Conservation (phyloP, 1,140 invertebrate species). For the Temnothorax longispinosus region DNA sequence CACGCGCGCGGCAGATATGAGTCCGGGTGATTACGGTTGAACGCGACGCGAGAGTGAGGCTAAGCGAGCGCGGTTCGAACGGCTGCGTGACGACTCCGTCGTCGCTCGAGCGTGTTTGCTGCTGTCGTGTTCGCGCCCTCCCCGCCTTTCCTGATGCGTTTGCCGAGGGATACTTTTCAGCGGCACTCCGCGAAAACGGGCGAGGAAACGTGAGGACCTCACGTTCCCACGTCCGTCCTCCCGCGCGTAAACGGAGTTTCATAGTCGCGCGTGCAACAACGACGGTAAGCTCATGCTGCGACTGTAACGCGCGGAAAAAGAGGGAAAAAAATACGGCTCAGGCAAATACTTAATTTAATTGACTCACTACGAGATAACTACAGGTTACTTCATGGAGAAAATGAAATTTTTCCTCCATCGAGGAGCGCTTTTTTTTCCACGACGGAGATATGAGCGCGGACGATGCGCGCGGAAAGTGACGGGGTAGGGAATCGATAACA, state of each 20-base stretch:
- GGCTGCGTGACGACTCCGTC: constrained; percentile 2
- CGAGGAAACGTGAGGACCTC: background rate
- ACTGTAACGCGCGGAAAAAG: background rate
- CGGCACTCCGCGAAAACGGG: background rate
- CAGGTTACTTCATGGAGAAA: constrained; percentile 26
- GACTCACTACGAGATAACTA: constrained; percentile 35
- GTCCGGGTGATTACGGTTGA: constrained; percentile 43
- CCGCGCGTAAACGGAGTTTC: background rate
- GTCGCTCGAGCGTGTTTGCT: background rate
- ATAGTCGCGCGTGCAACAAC: constrained; percentile 13
- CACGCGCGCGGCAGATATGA: constrained; percentile 36
- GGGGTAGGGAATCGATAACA: constrained; percentile 47
- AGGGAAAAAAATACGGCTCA: background rate
- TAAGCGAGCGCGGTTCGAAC: constrained; percentile 14
- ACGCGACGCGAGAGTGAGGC: constrained; percentile 38
- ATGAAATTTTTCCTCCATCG: constrained; percentile 45
- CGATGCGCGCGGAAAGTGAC: background rate
- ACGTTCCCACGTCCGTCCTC: background rate
- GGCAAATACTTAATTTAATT: constrained; percentile 50
- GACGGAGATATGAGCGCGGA: background rate
- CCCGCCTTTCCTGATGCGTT: background rate
- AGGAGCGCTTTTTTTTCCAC: constrained; percentile 28
- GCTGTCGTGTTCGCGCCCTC: background rate
- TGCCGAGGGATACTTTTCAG: constrained; percentile 12
- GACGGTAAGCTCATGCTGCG: background rate